phyloP scores from a whole-genome alignment of 2,888 invertebrate species.

The Erebia ligea region DNA sequence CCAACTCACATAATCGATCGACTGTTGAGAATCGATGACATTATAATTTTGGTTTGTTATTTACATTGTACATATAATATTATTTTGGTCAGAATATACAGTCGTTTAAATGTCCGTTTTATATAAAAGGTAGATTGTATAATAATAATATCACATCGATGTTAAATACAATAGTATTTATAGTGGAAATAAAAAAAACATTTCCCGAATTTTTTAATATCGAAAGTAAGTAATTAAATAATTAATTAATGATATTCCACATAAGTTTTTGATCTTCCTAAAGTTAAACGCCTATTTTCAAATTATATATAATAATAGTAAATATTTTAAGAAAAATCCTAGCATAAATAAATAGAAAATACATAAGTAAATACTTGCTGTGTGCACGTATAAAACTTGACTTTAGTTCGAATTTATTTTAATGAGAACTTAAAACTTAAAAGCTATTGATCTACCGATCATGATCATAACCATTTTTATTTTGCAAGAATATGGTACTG shows the following conservation, averaged over 20 bases:
- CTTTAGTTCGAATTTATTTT: not conserved
- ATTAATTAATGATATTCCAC: constrained; percentile 1
- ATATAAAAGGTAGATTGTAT: constrained; percentile 3
- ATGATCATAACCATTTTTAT: no score
- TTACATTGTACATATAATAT: not conserved
- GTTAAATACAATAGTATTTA: not conserved
- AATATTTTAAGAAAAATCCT: not conserved
- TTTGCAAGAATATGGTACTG: no score
- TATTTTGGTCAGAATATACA: not conserved
- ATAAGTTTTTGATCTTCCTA: not conserved
- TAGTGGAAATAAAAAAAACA: not conserved
- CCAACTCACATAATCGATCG: not conserved
- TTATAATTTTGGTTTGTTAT: not conserved
- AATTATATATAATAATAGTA: no score
- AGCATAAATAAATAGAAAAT: not conserved
- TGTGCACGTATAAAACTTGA: no score
- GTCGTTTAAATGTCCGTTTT: not conserved
- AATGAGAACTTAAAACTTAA: not conserved
- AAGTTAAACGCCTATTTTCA: constrained; percentile 3
- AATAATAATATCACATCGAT: not conserved
- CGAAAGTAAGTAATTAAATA: not conserved
- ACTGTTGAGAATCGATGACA: no score
- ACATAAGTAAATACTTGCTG: not conserved
- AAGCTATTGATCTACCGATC: no score
- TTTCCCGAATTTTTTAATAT: constrained; percentile 1